Conservation (phyloP, 2,113 vertebrate species). For the Pongo abelii region DNA sequence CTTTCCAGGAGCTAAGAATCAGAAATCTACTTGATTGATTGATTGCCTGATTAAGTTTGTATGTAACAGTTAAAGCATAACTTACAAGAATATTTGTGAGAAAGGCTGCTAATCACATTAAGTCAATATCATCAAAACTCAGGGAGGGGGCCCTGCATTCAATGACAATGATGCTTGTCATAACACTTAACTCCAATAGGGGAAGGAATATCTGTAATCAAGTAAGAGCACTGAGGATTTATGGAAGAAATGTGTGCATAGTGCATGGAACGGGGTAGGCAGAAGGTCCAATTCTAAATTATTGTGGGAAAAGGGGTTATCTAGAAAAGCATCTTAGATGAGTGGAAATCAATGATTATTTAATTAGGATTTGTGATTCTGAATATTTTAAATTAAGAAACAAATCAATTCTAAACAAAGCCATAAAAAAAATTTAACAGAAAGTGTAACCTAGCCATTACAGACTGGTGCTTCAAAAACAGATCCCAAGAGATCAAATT, state of each 20-base stretch:
- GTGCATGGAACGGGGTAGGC: background rate
- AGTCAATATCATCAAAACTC: background rate
- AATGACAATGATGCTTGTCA: background rate
- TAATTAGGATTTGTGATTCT: background rate
- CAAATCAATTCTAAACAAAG: background rate
- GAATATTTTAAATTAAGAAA: constrained; percentile 17
- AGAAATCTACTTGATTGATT: background rate
- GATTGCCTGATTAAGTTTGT: background rate
- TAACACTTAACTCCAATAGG: background rate
- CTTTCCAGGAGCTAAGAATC: background rate
- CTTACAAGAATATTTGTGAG: background rate
- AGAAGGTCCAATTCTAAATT: background rate
- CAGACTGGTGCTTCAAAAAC: background rate
- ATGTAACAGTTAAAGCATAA: background rate
- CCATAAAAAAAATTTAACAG: background rate
- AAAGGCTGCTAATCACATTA: background rate
- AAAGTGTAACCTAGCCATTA: background rate
- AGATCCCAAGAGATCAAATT: background rate
- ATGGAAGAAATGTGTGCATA: background rate
- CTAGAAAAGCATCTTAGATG: background rate
- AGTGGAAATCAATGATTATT: background rate
- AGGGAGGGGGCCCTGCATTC: background rate
- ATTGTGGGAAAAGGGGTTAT: background rate
- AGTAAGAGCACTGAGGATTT: background rate
- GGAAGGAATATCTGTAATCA: background rate